Evolutionary conservation across 2,888 invertebrate genomes (phyloP).

Genomic region (Torymus aiolomorphi): DNA sequence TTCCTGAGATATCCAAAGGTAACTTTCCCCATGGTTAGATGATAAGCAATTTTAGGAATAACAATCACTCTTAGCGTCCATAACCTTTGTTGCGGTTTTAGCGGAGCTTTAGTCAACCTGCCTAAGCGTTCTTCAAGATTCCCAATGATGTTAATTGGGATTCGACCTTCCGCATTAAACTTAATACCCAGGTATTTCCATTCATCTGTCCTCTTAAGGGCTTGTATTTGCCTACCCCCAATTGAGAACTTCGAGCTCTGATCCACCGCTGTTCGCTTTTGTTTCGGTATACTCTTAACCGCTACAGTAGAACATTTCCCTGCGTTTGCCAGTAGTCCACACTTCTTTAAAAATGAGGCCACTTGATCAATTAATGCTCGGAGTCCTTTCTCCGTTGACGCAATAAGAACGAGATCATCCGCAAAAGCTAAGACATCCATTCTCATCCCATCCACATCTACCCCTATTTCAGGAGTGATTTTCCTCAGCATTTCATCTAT

Average conservation of each 20-base stretch:
- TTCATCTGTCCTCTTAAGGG: slow-evolving; percentile 60
- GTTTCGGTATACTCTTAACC: slow-evolving; percentile 62
- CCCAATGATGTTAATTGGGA: fast-evolving
- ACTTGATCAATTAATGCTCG: neutral
- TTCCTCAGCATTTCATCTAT: slow-evolving; percentile 48
- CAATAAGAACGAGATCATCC: slow-evolving; percentile 57
- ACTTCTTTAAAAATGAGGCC: too few relatives aligned
- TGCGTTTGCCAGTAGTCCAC: too few relatives aligned
- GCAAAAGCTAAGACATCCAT: slow-evolving; percentile 58
- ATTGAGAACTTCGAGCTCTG: neutral
- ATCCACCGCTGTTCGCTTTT: slow-evolving; percentile 26
- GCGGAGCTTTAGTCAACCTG: slow-evolving; percentile 26
- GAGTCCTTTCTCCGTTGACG: slow-evolving; percentile 32
- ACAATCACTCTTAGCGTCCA: slow-evolving; percentile 10
- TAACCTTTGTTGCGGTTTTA: slow-evolving; percentile 54
- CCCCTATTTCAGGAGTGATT: slow-evolving; percentile 22
- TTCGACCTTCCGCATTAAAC: slow-evolving; percentile 11
- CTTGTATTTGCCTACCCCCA: slow-evolving; percentile 54
- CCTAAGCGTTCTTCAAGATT: neutral
- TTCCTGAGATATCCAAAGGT: neutral
- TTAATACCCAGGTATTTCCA: slow-evolving; percentile 63
- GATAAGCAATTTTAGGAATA: slow-evolving; percentile 20
- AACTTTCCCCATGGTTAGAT: neutral
- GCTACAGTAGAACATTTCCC: slow-evolving; percentile 11
- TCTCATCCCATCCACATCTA: neutral